Evolutionary conservation across 2,888 invertebrate species (phyloP), one percentile per base, ranked within the genome.

Genomic region (Stenotaenia linearis): DNA sequence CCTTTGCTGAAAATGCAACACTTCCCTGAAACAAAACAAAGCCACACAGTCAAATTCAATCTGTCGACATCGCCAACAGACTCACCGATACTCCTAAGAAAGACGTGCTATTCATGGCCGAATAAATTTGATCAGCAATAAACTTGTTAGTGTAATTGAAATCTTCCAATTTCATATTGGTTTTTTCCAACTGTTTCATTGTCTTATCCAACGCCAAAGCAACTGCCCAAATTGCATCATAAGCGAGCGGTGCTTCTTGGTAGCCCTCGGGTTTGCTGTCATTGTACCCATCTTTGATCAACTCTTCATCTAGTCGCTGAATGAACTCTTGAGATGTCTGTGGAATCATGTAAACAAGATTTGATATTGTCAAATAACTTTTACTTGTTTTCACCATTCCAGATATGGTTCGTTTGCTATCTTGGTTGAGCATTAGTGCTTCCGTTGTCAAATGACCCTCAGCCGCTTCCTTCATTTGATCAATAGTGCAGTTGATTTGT

Each of bases 211-310:
- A 95, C 18, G 99, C 97, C 85, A 99, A 88, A 50, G 98, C 98
- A 37, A 98, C 93, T 56, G 98, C 96, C 99, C 99, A 99, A 77
- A 99, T 96, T 10, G 99, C 99, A 87, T 99, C 99, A 86, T 99
- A 99, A 75, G 99, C 99, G 80, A 99, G 88, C 0, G 99, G 99
- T 7, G 99, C 98, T 88, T 99, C 99, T 85, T 88, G 88, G 87
- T 97, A 97, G 12, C 98, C 97, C 86, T 95, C 95, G 2, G 82
- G 81, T 28, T 81, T 80, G 75, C 79, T 92, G 85, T 93, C 93
- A 83, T 95, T 93, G 86, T 93, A 94, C 37, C 93, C 93, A 80
- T 92, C 92, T 80, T 91, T 91, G 79, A 92, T 91, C 79, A 97
- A 89, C 80, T 92, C 91, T 83, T 91, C 90, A 86, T 97, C 94